Evolutionary conservation across 2,888 invertebrate genomes (phyloP), one percentile per base, ranked within the genome.

Genomic region (Caenorhabditis zanzibari): DNA sequence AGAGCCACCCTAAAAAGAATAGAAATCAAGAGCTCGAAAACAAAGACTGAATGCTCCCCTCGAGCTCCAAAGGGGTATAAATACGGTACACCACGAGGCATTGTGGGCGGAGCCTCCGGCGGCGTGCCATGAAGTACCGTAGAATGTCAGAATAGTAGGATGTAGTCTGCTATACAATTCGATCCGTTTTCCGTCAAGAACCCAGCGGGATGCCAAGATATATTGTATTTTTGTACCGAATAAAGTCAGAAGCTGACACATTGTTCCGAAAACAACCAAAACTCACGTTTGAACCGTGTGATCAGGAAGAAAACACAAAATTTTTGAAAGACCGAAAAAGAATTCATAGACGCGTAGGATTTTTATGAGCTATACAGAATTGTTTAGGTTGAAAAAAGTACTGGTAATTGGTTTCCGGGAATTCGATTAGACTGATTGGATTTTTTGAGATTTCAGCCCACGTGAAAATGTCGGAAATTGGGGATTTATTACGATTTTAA

Each of bases 371-470:
- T 47, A 47, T 47, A 47, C 47, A 16, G n/a, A 44, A 44, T 14
- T 16, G 44, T 38, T 12, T 38, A 2, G 2, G 12, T 12, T 2
- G 38, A 38, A 47, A 47, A 47, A 47, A 47, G 47, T 47, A 47
- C 19, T 47, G 19, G 47, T 47, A 47, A 7, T n/a, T 47, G 10
- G 14, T 47, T 47, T 47, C 47, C 47, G 6, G 0, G 19, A n/a
- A 47, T 47, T 47, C 19, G 47, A 47, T 47, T 47, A 47, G 47
- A 19, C 47, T 47, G 47, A 47, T 47, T 47, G 19, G 19, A 47
- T 47, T 47, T 47, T 19, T 47, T 19, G 19, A 10, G 14, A 47
- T 2, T 47, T 47, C 14, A 47, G 19, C 47, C 47, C 47, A 19
- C 47, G 47, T 47, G 19, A 47, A 38, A 38, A 10, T 2, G 6